Conservation (phyloP, 2,888 invertebrate species). For the Ceraclea dissimilis region DNA sequence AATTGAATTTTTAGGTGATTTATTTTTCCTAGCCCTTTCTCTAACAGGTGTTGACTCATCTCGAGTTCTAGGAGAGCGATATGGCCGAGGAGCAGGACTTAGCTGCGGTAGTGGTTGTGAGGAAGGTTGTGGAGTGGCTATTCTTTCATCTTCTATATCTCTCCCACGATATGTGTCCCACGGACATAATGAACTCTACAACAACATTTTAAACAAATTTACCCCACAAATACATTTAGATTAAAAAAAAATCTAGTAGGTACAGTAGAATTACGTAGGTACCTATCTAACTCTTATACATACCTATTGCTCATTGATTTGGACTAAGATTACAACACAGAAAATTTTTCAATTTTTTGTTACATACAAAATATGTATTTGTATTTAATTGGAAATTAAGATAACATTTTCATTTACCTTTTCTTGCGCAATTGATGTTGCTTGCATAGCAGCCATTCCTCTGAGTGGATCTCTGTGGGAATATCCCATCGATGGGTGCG, state of each 20-base stretch:
- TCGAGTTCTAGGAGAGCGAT: slow-evolving; percentile 23
- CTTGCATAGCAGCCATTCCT: slow-evolving; percentile 24
- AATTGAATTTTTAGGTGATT: slow-evolving; percentile 24
- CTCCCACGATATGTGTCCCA: slow-evolving; percentile 10
- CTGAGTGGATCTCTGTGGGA: slow-evolving; percentile 30
- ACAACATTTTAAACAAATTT: background rate
- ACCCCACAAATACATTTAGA: background rate
- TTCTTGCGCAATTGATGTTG: slow-evolving; percentile 3
- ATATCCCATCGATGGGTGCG: slow-evolving; percentile 2
- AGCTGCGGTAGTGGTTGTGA: background rate
- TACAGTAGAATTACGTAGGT: too few species aligned
- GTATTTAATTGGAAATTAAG: too few species aligned
- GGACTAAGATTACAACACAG: too few species aligned
- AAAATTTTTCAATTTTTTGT: too few species aligned
- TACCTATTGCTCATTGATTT: too few species aligned
- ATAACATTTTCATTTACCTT: too few species aligned
- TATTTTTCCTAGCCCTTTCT: slow-evolving; percentile 19
- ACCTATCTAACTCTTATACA: too few species aligned
- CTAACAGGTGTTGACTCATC: slow-evolving; percentile 18
- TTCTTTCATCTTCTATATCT: slow-evolving; percentile 5
- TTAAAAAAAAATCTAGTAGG: background rate
- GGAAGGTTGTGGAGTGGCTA: slow-evolving; percentile 4
- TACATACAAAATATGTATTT: too few species aligned
- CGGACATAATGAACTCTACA: slow-evolving; percentile 2
- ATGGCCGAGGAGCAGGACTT: slow-evolving; percentile 18